phyloP scores from a whole-genome alignment of 2,888 invertebrate species.

The Hyppa rectilinea region DNA sequence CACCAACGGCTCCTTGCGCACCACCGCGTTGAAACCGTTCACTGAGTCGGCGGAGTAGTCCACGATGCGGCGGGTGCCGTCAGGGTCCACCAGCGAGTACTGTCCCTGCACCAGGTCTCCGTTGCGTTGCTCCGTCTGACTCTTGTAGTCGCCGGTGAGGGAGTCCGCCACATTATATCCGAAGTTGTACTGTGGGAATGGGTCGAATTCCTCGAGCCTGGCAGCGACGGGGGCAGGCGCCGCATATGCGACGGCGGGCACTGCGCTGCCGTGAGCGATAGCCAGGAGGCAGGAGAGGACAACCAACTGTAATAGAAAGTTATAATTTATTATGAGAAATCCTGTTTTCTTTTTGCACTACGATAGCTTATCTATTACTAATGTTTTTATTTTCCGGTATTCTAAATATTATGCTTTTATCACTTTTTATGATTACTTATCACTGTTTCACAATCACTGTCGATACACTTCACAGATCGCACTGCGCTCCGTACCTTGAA shows the following conservation, averaged over 20 bases:
- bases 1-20: constrained; percentile 78
- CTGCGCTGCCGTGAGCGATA: constrained; percentile 79
- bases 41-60: constrained; percentile 83
- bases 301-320: constrained; percentile 79
- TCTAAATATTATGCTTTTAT: constrained; percentile 14
- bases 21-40: constrained; percentile 85
- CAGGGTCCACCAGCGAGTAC: constrained; percentile 83
- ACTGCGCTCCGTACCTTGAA: constrained; percentile 84
- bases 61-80: constrained; percentile 83
- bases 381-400: not conserved
- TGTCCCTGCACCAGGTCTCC: constrained; percentile 88
- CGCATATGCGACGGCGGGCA: constrained; percentile 77
- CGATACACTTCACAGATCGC: constrained; percentile 75
- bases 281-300: constrained; percentile 85
- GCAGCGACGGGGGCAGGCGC: constrained; percentile 67
- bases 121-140: constrained; percentile 85
- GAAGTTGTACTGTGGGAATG: constrained; percentile 90
- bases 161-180: constrained; percentile 84
- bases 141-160: constrained; percentile 85
- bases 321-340: constrained; percentile 4
- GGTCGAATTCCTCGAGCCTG: constrained; percentile 86
- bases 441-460: constrained; percentile 67
- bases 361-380: not conserved
- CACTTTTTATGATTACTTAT: constrained; percentile 49
- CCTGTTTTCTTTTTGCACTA: constrained; percentile 11